Base-by-base conservation (phyloP, 2,113 vertebrate genomes). In the Manacus vitellinus region DNA sequence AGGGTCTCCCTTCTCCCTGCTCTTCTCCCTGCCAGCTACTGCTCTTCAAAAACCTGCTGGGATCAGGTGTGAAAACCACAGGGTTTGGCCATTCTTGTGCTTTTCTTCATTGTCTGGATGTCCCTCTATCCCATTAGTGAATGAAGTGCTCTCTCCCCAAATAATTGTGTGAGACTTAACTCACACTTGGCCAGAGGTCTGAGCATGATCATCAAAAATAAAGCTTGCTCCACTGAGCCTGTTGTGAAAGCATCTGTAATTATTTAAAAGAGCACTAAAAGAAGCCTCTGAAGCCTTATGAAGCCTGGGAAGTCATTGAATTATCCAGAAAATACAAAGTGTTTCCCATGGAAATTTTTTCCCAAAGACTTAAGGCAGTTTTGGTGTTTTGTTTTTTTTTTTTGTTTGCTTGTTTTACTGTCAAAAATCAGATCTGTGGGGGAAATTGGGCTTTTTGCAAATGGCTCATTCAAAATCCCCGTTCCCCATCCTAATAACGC, bases 401-500 rank as follows among this genome's bases (percentile, higher is more conserved):
- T 81, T 74, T 63, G 20, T 61, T 88, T 63, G 21, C 25, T 68
- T 86, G 51, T 49, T 92, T 78, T 71, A 31, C 52, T 87, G 66
- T 74, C 75, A 88, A 65, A 78, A 92, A 72, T 51, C 9, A 67
- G 65, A 63, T 88, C 14, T 28, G 71, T 55, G 28, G 51, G 12
- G 9, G 44, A 80, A 90, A 73, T 41, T 4, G 47, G 44, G 15
- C 43, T 86, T 73, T 85, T 89, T 88, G 78, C 39, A 63, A 85
- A 72, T 33, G 55, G 4, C 71, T 86, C 47, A 37, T 85, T 92
- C 39, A 39, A 86, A 96, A 80, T 71, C 88, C 95, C 82, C 22
- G 21, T 80, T 97, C 85, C 92, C 95, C 51, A 78, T 92, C 76
- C 75, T 94, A 94, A 96, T 96, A 96, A 92, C 9, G 52, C 33